A percentile compares a stretch with the other conserved stretches of the same genome.
Conservation (phyloP, 2,888 invertebrate genomes). For the Morinoia aosen region DNA sequence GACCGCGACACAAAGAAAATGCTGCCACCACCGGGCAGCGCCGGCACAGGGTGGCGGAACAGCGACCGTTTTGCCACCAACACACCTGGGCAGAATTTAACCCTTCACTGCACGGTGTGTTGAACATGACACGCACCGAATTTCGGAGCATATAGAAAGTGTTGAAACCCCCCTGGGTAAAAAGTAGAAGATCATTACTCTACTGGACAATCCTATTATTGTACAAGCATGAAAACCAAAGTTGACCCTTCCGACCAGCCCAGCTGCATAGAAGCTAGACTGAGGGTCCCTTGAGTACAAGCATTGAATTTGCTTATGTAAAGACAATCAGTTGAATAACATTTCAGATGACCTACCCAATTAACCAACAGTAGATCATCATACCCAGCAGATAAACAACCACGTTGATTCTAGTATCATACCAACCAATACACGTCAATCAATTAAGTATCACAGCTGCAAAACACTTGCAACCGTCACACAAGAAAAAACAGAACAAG, state of each 20-base stretch:
- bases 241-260: too few relatives aligned
- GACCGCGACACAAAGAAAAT: constrained; percentile 75
- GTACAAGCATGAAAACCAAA: too few relatives aligned
- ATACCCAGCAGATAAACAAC: not conserved
- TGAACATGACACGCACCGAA: not conserved
- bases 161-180: too few relatives aligned
- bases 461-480: not conserved
- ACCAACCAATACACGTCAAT: not conserved
- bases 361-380: not conserved
- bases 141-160: not conserved
- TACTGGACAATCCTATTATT: too few relatives aligned
- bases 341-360: not conserved
- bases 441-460: not conserved
- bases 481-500: not conserved
- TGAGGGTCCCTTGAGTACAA: too few relatives aligned
- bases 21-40: constrained; percentile 75
- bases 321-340: not conserved
- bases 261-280: too few relatives aligned
- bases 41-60: constrained; percentile 74
- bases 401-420: not conserved
- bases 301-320: too few relatives aligned
- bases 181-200: too few relatives aligned
- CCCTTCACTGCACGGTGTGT: constrained; percentile 1
- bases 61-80: constrained; percentile 78
- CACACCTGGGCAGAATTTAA: constrained; percentile 73